phyloP scores from a whole-genome alignment of 1,140 invertebrate species.

The Chrysopa pallens region DNA sequence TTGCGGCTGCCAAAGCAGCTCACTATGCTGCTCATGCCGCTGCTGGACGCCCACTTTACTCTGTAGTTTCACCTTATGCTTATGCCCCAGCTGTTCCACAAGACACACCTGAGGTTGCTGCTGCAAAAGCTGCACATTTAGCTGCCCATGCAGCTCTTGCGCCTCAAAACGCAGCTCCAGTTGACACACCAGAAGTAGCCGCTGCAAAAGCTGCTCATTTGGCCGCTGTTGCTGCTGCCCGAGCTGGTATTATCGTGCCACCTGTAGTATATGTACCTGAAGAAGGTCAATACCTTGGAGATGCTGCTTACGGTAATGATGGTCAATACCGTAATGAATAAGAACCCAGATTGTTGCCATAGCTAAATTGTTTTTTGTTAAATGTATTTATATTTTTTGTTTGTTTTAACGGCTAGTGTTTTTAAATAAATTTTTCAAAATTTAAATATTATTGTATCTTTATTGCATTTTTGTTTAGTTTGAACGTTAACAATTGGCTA shows the following conservation, averaged over 20 bases:
- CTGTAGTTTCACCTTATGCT: slow-evolving; percentile 10
- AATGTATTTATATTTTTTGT: slow-evolving; percentile 1
- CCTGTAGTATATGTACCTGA: slow-evolving; percentile 15
- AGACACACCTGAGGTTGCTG: slow-evolving; percentile 25
- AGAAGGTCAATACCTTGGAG: slow-evolving; percentile 16
- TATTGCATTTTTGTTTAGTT: slow-evolving; percentile 3
- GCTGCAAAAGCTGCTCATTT: slow-evolving; percentile 20
- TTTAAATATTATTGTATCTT: neutral
- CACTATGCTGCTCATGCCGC: slow-evolving; percentile 22
- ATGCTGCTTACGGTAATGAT: slow-evolving; percentile 2
- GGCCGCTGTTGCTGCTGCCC: slow-evolving; percentile 16
- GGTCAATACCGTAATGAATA: slow-evolving; percentile 6
- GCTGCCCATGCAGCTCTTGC: slow-evolving; percentile 21
- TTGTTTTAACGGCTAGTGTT: neutral
- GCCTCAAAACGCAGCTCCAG: slow-evolving; percentile 11
- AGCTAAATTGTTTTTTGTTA: slow-evolving; percentile 2
- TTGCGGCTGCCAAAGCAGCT: slow-evolving; percentile 27
- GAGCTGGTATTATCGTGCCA: slow-evolving; percentile 5
- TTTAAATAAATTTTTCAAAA: neutral
- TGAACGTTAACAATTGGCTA: no score
- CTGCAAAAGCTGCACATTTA: slow-evolving; percentile 18
- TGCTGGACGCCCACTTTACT: slow-evolving; percentile 1
- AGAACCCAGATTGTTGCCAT: neutral
- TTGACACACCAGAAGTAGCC: slow-evolving; percentile 25
- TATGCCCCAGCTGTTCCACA: slow-evolving; percentile 10